Conservation (phyloP, 2,113 vertebrate genomes). For the Acinonyx jubatus region DNA sequence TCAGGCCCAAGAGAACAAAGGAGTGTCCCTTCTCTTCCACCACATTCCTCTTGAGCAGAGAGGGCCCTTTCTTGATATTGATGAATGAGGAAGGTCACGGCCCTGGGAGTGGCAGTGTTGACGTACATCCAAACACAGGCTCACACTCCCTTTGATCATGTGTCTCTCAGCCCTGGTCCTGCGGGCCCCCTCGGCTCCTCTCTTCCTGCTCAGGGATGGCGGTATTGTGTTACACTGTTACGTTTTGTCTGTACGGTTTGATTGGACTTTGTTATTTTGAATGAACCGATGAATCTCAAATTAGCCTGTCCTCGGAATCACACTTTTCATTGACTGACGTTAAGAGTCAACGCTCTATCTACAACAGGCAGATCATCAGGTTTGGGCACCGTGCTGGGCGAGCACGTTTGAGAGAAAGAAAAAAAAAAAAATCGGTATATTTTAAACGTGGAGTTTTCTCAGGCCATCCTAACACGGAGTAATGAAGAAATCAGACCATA, state of each 20-base stretch:
- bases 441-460: background rate
- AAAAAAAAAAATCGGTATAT: background rate
- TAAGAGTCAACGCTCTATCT: background rate
- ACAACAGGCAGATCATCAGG: background rate
- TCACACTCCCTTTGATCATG: background rate
- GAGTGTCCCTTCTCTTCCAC: background rate
- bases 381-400: background rate
- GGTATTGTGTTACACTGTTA: background rate
- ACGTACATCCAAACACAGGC: background rate
- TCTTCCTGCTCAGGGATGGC: background rate
- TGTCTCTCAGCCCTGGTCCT: background rate
- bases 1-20: slow-evolving; percentile 15
- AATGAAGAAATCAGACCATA: background rate
- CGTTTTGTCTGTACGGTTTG: background rate
- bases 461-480: background rate
- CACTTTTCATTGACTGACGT: background rate
- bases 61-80: background rate
- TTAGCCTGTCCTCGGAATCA: slow-evolving; percentile 14
- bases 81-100: background rate
- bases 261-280: background rate
- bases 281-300: slow-evolving; percentile 26
- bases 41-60: rapidly evolving
- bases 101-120: background rate
- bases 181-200: rapidly evolving
- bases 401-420: background rate